Conservation (phyloP, 2,888 invertebrate genomes). For the Heliconius cydno region DNA sequence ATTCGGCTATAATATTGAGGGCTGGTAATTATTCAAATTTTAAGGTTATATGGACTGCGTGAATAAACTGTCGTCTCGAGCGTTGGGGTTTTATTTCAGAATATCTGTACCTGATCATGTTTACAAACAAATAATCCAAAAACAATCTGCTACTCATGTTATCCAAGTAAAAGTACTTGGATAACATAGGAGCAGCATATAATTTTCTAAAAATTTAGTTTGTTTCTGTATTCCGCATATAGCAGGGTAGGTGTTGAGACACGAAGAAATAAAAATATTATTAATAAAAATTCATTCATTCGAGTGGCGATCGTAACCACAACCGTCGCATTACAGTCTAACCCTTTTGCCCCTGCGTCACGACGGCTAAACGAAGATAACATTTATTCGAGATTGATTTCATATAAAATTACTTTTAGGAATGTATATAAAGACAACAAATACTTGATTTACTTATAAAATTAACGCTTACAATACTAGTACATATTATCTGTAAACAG, state of each 20-base stretch:
- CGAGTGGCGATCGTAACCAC: too few species aligned
- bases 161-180: too few species aligned
- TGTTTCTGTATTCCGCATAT: too few species aligned
- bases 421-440: constrained; percentile 26
- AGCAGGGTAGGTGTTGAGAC: too few species aligned
- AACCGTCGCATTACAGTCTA: too few species aligned
- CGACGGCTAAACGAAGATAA: not conserved
- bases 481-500: not conserved
- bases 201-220: too few species aligned
- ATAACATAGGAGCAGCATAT: too few species aligned
- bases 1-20: constrained; percentile 20
- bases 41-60: constrained; percentile 33
- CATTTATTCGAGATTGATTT: constrained; percentile 2
- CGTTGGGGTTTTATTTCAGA: not conserved
- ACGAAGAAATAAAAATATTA: too few species aligned
- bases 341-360: too few species aligned
- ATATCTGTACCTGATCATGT: not conserved
- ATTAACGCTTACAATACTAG: not conserved
- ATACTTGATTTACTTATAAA: not conserved
- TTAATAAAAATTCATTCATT: too few species aligned
- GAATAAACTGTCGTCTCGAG: constrained; percentile 37
- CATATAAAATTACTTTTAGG: constrained; percentile 6
- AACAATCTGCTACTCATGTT: too few species aligned
- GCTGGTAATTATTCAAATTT: constrained; percentile 35
- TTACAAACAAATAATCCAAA: not conserved